These are phyloP conservation scores for Harmothoe impar DNA, from an alignment of 2,888 invertebrate species.

Conservation along the genomic window DNA sequence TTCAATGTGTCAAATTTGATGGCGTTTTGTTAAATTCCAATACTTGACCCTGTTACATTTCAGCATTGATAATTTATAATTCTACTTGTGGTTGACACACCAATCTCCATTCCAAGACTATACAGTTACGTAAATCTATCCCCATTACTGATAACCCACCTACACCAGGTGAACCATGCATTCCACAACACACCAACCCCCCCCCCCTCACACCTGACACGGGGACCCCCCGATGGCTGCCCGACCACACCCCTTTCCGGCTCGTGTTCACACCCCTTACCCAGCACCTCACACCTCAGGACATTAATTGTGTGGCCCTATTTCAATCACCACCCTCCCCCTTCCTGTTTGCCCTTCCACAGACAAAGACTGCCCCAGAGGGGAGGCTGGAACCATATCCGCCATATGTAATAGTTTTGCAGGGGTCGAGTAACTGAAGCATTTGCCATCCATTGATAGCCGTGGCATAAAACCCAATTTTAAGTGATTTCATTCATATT, in stretches of 20 bases:
- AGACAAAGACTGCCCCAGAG: neutral
- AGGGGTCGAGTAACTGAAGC: neutral
- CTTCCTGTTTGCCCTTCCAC: conserved; percentile 6
- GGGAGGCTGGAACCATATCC: neutral
- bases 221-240: neutral
- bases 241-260: conserved; percentile 12
- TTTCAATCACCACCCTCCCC: neutral
- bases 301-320: too few relatives aligned
- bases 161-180: neutral
- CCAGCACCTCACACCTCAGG: neutral
- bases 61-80: too few relatives aligned
- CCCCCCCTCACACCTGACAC: neutral
- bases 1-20: too few relatives aligned
- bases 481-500: too few relatives aligned
- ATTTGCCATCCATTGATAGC: neutral
- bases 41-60: too few relatives aligned
- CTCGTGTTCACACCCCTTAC: conserved; percentile 1
- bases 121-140: too few relatives aligned
- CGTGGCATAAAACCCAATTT: neutral
- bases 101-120: too few relatives aligned
- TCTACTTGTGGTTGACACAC: too few relatives aligned
- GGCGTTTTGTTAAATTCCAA: too few relatives aligned
- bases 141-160: neutral
- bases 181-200: neutral
- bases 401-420: neutral